Evolutionary conservation across 92 coral and sea anemone genomes (phyloP).

Genomic region (Meandrina meandrites): DNA sequence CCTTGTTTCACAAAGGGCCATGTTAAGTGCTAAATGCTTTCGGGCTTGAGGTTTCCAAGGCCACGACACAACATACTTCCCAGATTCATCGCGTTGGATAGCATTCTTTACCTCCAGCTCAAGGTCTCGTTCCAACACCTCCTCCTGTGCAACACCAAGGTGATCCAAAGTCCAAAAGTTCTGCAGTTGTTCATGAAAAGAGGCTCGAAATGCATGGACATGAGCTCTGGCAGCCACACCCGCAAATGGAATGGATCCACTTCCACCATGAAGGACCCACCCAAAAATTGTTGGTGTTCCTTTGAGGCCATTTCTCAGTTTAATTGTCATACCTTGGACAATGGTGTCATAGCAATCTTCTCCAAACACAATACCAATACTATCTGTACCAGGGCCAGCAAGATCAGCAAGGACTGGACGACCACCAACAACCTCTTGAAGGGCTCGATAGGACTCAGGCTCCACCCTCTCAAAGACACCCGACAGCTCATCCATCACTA

Average conservation of each 20-base stretch:
- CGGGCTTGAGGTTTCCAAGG: slow-evolving; percentile 18
- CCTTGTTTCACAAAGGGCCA: slow-evolving; percentile 3
- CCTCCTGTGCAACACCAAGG: slow-evolving; percentile 15
- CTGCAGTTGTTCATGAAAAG: slow-evolving; percentile 12
- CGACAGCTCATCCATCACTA: background rate
- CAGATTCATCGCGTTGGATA: slow-evolving; percentile 3
- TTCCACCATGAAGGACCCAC: slow-evolving; percentile 16
- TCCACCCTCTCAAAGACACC: background rate
- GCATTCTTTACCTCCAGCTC: slow-evolving; percentile 8
- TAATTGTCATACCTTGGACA: background rate
- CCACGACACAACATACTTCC: slow-evolving; percentile 21
- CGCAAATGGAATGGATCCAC: background rate
- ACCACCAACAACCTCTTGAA: slow-evolving; percentile 19
- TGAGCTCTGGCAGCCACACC: slow-evolving; percentile 16
- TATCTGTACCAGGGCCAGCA: slow-evolving; percentile 8
- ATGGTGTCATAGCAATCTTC: too few species aligned
- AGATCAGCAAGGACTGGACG: slow-evolving; percentile 14
- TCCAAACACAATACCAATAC: background rate
- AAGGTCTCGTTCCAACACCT: slow-evolving; percentile 1
- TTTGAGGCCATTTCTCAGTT: slow-evolving; percentile 14
- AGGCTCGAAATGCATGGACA: slow-evolving; percentile 12
- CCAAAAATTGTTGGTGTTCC: slow-evolving; percentile 20
- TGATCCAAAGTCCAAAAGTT: slow-evolving; percentile 7
- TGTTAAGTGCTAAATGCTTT: slow-evolving; percentile 3
- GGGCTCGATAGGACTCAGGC: background rate